Conservation (phyloP, 2,888 invertebrate genomes). For the Drosophila subquinaria region DNA sequence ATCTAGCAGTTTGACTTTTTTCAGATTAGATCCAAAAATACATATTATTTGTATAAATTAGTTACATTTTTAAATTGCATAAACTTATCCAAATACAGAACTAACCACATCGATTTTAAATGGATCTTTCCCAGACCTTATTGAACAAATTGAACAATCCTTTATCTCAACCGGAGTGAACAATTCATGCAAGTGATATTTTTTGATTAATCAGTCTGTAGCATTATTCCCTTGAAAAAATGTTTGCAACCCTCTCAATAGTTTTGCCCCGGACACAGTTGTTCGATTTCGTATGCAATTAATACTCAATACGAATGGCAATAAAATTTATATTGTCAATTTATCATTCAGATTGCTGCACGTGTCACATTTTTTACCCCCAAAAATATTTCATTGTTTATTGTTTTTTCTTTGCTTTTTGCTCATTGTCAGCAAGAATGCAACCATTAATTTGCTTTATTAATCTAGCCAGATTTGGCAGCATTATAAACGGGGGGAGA, state of each 20-base stretch:
- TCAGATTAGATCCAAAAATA: no score
- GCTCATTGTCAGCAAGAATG: constrained; percentile 52
- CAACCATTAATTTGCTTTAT: constrained; percentile 76
- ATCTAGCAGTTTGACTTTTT: no score
- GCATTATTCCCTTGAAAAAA: constrained; percentile 1
- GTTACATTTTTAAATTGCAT: no score
- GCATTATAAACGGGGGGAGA: constrained; percentile 10
- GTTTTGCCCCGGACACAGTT: background rate
- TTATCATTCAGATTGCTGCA: constrained; percentile 71
- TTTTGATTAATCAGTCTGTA: background rate
- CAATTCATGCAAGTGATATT: background rate
- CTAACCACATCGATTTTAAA: background rate
- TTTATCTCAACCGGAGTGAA: background rate
- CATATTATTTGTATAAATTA: no score
- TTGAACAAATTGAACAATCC: background rate
- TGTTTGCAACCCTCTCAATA: background rate
- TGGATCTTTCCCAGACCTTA: background rate
- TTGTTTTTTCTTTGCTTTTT: constrained; percentile 18
- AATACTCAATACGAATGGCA: constrained; percentile 70
- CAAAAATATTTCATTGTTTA: constrained; percentile 40
- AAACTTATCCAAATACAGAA: background rate
- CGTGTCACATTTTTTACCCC: constrained; percentile 67
- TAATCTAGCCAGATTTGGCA: constrained; percentile 59
- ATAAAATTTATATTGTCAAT: constrained; percentile 69
- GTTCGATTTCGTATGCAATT: constrained; percentile 58